Base-by-base conservation (phyloP, 2,888 invertebrate species). In the Nymphalis urticae region DNA sequence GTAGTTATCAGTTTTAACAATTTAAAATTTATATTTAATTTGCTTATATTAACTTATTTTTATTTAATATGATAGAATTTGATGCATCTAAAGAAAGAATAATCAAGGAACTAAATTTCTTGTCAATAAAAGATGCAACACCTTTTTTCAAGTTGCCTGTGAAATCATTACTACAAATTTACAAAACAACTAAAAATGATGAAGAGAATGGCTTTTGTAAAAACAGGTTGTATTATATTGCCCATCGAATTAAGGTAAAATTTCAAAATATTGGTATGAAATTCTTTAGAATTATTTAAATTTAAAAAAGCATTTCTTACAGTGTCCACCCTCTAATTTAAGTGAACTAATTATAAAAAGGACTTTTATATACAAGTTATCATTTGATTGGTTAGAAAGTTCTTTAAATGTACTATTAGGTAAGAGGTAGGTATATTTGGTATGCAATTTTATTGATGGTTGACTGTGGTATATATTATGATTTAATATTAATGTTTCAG, bases 141-240 rank as follows among this genome's bases (percentile, higher is more conserved):
- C 94, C 94, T 1, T 94, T 94, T 75, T 81, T 93, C 70, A 86
- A 88, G 59, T 78, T 94, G 51, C 86, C 93, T 1, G 48, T 85
- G 2, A 84, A 77, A 73, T 84, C 84, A 62, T 82, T 93, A 71
- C 42, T 82, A 16, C 82, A 83, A 73, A 82, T 93, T 68, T 82
- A 80, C 64, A 85, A 82, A 77, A 79, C 78, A 27, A 89, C 87
- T 48, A 78, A 84, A 77, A 80, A 83, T 62, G 94, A 95, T 82
- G 75, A 82, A 9, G 75, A 75, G 4, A 76, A 82, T 62, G 83
- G 93, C 1, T 87, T 84, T 69, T 89, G 89, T 72, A 80, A 82
- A 66, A 94, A 94, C 80, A 92, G 95, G 64, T 82, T 95, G n/a
- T 94, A 94, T 76, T 94, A 92, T 76, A 86, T 95, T 70, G 88